phyloP scores from a whole-genome alignment of 2,797 vertebrate species.

The Threskiornis aethiopicus region DNA sequence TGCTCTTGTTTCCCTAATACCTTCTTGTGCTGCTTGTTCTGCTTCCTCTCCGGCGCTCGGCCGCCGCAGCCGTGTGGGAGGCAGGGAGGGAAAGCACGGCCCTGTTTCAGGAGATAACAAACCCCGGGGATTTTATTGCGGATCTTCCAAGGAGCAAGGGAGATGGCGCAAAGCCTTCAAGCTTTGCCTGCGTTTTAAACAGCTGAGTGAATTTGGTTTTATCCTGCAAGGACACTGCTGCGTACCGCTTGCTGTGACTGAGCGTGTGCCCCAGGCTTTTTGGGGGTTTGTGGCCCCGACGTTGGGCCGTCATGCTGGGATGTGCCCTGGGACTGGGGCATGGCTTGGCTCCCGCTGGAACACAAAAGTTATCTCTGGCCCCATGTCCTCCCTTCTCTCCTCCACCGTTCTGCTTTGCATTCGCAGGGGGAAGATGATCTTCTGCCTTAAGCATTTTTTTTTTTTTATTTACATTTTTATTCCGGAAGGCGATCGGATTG shows the following conservation, averaged over 20 bases:
- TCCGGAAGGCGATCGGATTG: background rate
- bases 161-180: background rate
- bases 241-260: accelerated
- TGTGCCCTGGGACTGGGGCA: background rate
- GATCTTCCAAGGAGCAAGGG: background rate
- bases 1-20: background rate
- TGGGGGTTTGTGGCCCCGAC: accelerated
- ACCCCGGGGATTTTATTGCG: background rate
- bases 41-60: accelerated
- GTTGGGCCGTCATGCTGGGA: accelerated
- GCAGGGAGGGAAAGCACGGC: background rate
- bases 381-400: background rate
- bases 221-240: background rate
- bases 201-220: accelerated
- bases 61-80: background rate
- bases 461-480: background rate
- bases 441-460: background rate
- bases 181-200: background rate
- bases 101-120: background rate
- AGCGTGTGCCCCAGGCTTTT: accelerated
- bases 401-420: background rate
- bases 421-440: background rate
- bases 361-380: background rate
- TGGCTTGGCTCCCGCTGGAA: background rate
- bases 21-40: background rate